These are phyloP conservation scores for Drosophila seclusa DNA, from an alignment of 2,888 invertebrate species.

Conservation along the genomic window DNA sequence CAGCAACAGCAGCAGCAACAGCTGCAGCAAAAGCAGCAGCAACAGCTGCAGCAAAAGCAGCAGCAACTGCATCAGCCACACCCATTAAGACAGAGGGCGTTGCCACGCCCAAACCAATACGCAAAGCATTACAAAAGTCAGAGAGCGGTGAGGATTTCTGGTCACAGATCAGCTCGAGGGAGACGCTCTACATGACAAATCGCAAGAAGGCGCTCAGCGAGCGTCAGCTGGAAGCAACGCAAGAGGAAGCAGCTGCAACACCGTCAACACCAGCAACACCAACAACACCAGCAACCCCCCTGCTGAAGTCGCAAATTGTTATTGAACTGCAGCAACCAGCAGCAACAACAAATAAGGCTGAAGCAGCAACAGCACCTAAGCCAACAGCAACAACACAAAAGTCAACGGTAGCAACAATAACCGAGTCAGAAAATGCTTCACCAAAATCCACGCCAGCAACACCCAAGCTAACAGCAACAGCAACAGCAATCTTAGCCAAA, in stretches of 20 bases:
- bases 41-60: too few relatives aligned
- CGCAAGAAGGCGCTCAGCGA: slow-evolving; percentile 86
- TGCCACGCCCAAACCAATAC: slow-evolving; percentile 79
- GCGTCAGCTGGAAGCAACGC: slow-evolving; percentile 57
- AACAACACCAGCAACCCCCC: slow-evolving; percentile 49
- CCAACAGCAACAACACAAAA: slow-evolving; percentile 17
- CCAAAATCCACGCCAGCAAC: slow-evolving; percentile 15
- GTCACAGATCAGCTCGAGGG: slow-evolving; percentile 88
- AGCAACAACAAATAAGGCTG: slow-evolving; percentile 15
- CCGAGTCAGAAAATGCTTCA: background rate
- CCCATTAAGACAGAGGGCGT: slow-evolving; percentile 53
- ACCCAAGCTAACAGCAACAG: slow-evolving; percentile 11
- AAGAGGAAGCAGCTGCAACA: slow-evolving; percentile 35
- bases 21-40: background rate
- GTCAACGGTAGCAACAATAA: background rate
- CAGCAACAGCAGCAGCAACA: background rate
- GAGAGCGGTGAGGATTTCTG: slow-evolving; percentile 87
- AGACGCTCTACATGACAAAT: slow-evolving; percentile 87
- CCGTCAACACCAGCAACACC: background rate
- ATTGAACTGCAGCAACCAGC: slow-evolving; percentile 44
- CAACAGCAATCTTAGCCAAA: slow-evolving; percentile 5
- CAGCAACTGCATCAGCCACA: background rate
- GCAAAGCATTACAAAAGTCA: slow-evolving; percentile 76
- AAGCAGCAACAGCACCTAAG: background rate
- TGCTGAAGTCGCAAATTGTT: slow-evolving; percentile 36